Evolutionary conservation across 2,113 vertebrate species (phyloP), one percentile per base, ranked within the genome.

Genomic region (Planiliza haematocheilus): DNA sequence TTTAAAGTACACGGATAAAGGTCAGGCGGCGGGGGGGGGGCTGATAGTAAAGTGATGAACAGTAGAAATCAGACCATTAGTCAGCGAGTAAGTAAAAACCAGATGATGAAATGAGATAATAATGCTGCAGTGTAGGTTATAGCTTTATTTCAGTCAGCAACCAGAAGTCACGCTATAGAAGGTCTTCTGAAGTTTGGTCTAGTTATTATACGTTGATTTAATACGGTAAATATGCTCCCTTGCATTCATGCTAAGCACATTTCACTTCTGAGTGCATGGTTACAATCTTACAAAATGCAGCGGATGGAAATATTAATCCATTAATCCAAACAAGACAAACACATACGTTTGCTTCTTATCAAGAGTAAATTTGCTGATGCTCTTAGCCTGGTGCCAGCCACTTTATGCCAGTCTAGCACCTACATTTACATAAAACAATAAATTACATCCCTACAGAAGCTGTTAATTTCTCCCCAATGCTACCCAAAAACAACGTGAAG

Each of bases 1-100:
- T 68, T 66, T 58, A 86, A 90, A 92, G 91, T 86, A 50, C 80
- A 71, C 65, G 38, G 79, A 89, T 88, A 88, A 81, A 77, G 42
- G 8, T 0, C 46, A 48, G 24, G 30, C 49, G 66, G 46, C 43
- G 24, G 38, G 45, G 46, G 34, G 45, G n/a, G 8, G 34, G 39
- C 78, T 77, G 90, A 89, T 85, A 89, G 83, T 1, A 74, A 83
- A 85, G 70, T 81, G 82, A 86, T 80, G 80, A 88, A 46, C 38
- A 21, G 45, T 24, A 50, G 41, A 78, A 82, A 70, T 66, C 8
- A 5, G 45, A 17, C 7, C 10, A 17, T 17, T 16, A 18, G 42
- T 46, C 20, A 8, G 16, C 39, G 9, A 11, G 68, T 70, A 21
- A 6, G 64, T 55, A 58, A 83, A 43, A 75, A 58, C 3, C 36